Percentiles rank a stretch among this genome's conserved stretches.
Conservation (phyloP, 2,797 vertebrate genomes). For the Merluccius polli region DNA sequence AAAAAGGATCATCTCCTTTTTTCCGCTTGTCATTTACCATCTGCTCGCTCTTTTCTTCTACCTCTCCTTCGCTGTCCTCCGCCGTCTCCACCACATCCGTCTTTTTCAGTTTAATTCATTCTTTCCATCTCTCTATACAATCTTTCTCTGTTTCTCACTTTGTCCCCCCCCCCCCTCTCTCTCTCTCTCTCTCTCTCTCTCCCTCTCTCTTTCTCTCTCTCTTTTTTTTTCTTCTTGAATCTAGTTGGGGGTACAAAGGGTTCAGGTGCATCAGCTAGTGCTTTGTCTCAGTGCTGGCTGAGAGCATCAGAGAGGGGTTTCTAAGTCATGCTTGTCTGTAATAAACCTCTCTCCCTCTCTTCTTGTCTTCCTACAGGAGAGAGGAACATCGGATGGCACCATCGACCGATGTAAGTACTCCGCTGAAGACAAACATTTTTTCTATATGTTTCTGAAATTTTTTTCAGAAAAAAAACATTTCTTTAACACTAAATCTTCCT, state of each 20-base stretch:
- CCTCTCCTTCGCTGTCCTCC: neutral
- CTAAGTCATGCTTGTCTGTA: neutral
- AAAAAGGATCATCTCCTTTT: conserved; percentile 30
- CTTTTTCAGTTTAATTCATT: conserved; percentile 4
- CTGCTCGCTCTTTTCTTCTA: neutral
- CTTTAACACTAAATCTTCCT: neutral
- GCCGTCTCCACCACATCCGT: neutral
- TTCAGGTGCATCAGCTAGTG: no score
- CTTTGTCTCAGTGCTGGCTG: neutral
- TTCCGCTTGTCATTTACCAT: conserved; percentile 18
- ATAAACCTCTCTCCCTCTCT: neutral
- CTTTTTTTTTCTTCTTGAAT: neutral
- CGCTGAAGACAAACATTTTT: conserved; percentile 2
- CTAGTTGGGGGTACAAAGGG: neutral
- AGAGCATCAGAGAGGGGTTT: neutral
- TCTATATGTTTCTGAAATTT: neutral
- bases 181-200: neutral
- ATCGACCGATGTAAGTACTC: conserved; percentile 72
- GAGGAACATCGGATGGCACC: conserved; percentile 56
- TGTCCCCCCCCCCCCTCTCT: conserved; percentile 14
- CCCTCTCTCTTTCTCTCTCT: neutral
- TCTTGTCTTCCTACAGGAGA: conserved; percentile 57
- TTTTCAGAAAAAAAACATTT: no score
- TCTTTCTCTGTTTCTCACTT: neutral
- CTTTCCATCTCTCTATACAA: neutral